Evolutionary conservation across 2,797 vertebrate genomes (phyloP), one percentile per base, ranked within the genome.

Genomic region (Coracias cyanogaster): DNA sequence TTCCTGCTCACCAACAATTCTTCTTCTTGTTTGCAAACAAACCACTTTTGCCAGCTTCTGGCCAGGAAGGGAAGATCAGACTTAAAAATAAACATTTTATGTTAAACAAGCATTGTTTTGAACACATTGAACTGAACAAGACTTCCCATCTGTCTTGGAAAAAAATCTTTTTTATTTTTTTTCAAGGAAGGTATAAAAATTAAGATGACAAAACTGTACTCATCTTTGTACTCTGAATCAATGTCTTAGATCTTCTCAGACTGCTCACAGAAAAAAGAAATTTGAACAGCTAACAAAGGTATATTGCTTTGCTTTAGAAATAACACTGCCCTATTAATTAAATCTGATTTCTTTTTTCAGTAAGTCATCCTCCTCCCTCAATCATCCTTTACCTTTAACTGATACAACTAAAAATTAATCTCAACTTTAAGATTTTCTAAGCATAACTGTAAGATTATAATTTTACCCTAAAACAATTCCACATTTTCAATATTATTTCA

Each of bases 1-100:
- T 94, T 93, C 77, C 77, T 94, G 73, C 41, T 70, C 43, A 31
- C 25, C 0, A 0, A 92, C 88, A 94, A 78, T 72, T 70, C 49
- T n/a, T 41, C 65, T 83, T 78, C 43, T 81, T 88, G 62, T 94
- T 76, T 95, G 88, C 92, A 96, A 93, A 88, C 90, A 94, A 87
- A 78, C 72, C n/a, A 86, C 72, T 93, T 95, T 16, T 94, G 79
- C 85, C 82, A 93, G 85, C 61, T 71, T 52, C 85, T 91, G 72
- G 52, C 88, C 74, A 86, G 79, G 91, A 94, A 94, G 48, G 81
- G 73, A 84, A 85, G 76, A 87, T 6, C 84, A 91, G 65, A 89
- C 82, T 89, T 94, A 57, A 91, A 91, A 95, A 97, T 91, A 95
- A 94, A 93, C 48, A 85, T 7, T 57, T 17, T 41, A 29, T n/a